Conservation (phyloP, 1,140 invertebrate genomes). For the Hycleus phaleratus region DNA sequence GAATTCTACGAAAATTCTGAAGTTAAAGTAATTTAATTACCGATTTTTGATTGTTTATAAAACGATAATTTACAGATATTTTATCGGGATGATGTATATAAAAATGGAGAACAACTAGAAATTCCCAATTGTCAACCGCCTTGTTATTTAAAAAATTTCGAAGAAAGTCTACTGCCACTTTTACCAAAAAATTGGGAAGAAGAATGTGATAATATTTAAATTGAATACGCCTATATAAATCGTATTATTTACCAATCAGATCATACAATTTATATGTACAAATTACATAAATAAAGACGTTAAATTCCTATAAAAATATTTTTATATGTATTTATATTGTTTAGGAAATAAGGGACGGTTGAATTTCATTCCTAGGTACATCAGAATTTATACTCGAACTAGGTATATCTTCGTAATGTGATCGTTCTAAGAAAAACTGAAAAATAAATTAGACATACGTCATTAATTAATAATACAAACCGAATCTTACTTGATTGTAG, state of each 20-base stretch:
- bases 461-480: constrained; percentile 1
- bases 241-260: no score
- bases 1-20: constrained; percentile 53
- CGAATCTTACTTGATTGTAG: constrained; percentile 4
- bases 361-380: constrained; percentile 2
- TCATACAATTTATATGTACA: no score
- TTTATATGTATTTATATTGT: neutral
- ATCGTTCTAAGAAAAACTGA: neutral
- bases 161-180: neutral
- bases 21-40: constrained; percentile 41
- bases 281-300: neutral
- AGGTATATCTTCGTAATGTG: constrained; percentile 4
- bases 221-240: no score
- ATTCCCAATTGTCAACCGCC: neutral
- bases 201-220: neutral
- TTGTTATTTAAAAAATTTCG: neutral
- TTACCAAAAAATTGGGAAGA: neutral
- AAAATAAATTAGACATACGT: neutral
- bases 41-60: neutral
- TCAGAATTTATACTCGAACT: constrained; percentile 9
- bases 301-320: no score
- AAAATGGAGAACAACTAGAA: neutral
- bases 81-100: constrained; percentile 1
- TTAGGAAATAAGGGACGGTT: constrained; percentile 9
- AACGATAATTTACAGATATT: neutral